phyloP scores from a whole-genome alignment of 2,888 invertebrate genomes.

The Thereva unica region DNA sequence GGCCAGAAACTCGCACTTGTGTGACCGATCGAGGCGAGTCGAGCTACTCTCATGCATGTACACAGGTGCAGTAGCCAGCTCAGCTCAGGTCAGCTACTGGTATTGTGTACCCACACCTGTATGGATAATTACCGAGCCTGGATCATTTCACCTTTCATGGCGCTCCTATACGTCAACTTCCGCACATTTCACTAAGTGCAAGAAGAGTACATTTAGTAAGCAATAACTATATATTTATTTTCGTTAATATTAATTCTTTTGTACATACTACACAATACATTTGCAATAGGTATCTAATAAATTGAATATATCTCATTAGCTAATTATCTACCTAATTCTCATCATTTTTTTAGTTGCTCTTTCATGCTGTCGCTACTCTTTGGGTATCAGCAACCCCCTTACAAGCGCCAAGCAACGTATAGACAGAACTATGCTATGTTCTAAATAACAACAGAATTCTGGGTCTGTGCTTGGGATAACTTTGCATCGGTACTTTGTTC shows the following conservation, averaged over 20 bases:
- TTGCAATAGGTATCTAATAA: conserved; percentile 16
- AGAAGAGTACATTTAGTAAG: conserved; percentile 11
- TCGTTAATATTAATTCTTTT: neutral
- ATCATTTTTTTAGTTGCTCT: conserved; percentile 15
- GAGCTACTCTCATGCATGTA: too few relatives aligned
- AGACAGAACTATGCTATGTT: conserved; percentile 20
- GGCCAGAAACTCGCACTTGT: too few relatives aligned
- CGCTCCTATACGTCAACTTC: too few relatives aligned
- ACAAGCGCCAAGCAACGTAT: conserved; percentile 22
- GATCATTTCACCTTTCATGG: too few relatives aligned
- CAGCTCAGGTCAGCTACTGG: too few relatives aligned
- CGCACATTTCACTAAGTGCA: too few relatives aligned
- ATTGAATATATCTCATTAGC: conserved; percentile 14
- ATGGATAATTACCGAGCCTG: too few relatives aligned
- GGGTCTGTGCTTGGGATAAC: conserved; percentile 45
- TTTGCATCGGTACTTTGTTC: conserved; percentile 42
- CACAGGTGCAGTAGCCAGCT: too few relatives aligned
- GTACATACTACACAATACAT: conserved; percentile 17
- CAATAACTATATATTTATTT: conserved; percentile 20
- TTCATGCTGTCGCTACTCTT: neutral
- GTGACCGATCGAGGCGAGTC: too few relatives aligned
- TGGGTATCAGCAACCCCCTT: neutral
- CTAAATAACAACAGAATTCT: conserved; percentile 53
- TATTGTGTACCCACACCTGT: too few relatives aligned
- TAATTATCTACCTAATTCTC: conserved; percentile 22